Percentiles rank a stretch among this genome's conserved stretches.
Evolutionary conservation across 2,113 vertebrate genomes (phyloP).

Genomic region (Ranitomeya imitator): DNA sequence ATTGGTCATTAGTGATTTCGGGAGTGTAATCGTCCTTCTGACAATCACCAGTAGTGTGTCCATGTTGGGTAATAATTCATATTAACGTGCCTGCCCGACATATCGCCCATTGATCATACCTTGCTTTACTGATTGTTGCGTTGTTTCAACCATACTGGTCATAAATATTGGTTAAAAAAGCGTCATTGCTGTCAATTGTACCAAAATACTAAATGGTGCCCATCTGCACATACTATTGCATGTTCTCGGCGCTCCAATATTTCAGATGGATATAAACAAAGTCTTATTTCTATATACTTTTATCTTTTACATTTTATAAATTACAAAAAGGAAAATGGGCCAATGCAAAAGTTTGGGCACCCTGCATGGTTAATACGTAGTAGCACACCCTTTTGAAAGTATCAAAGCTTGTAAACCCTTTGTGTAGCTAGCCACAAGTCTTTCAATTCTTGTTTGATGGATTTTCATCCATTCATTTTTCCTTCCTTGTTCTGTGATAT

Average conservation of each 20-base stretch:
- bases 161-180: background rate
- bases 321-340: too few species aligned
- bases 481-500: too few species aligned
- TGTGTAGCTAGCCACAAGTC: too few species aligned
- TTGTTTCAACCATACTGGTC: background rate
- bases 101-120: background rate
- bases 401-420: too few species aligned
- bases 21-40: background rate
- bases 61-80: background rate
- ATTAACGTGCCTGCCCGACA: background rate
- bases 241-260: background rate
- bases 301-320: too few species aligned
- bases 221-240: background rate
- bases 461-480: too few species aligned
- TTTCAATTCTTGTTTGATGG: too few species aligned
- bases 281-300: too few species aligned
- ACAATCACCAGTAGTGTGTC: background rate
- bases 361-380: too few species aligned
- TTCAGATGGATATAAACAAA: background rate
- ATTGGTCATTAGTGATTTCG: background rate
- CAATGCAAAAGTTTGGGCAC: too few species aligned
- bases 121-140: background rate
- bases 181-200: background rate
- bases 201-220: background rate
- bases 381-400: too few species aligned